Evolutionary conservation across 2,888 invertebrate genomes (phyloP).

Genomic region (Listrodromus nycthemerus): DNA sequence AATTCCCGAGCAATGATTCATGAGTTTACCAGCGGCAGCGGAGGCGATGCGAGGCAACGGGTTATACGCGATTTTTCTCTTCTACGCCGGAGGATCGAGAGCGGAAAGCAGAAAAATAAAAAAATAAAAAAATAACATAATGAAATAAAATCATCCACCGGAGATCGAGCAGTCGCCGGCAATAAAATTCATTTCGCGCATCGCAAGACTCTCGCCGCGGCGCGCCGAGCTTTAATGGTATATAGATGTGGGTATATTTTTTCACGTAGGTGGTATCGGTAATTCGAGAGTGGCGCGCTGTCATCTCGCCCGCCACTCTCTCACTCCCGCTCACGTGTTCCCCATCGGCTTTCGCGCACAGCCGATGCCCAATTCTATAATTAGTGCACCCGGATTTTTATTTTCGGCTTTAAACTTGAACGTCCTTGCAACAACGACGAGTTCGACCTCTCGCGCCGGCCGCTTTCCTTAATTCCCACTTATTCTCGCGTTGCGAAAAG

Average conservation of each 20-base stretch:
- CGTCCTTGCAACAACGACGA: slow-evolving; percentile 79
- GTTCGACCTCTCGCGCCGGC: slow-evolving; percentile 20
- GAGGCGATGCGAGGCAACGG: slow-evolving; percentile 38
- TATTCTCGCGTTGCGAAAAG: slow-evolving; percentile 37
- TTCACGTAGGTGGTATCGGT: slow-evolving; percentile 54
- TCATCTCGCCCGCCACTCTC: slow-evolving; percentile 4
- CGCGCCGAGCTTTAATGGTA: slow-evolving; percentile 5
- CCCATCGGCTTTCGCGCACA: slow-evolving; percentile 9
- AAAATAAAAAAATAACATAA: slow-evolving; percentile 26
- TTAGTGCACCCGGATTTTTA: slow-evolving; percentile 81
- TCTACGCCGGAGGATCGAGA: slow-evolving; percentile 24
- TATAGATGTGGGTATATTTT: slow-evolving; percentile 28
- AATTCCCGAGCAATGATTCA: slow-evolving; percentile 56
- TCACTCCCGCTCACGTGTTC: not conserved
- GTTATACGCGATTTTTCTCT: slow-evolving; percentile 10
- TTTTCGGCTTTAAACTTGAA: slow-evolving; percentile 83
- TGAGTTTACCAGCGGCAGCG: slow-evolving; percentile 27
- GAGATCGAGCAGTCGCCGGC: slow-evolving; percentile 57
- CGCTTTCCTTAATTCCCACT: slow-evolving; percentile 50
- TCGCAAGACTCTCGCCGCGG: slow-evolving; percentile 34
- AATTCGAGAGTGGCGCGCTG: slow-evolving; percentile 72
- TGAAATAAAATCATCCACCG: slow-evolving; percentile 13
- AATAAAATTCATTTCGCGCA: slow-evolving; percentile 65
- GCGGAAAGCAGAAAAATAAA: slow-evolving; percentile 25
- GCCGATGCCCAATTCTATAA: slow-evolving; percentile 78